Evolutionary conservation across 2,888 invertebrate species (phyloP).

Genomic region (Cephus nigrinus): DNA sequence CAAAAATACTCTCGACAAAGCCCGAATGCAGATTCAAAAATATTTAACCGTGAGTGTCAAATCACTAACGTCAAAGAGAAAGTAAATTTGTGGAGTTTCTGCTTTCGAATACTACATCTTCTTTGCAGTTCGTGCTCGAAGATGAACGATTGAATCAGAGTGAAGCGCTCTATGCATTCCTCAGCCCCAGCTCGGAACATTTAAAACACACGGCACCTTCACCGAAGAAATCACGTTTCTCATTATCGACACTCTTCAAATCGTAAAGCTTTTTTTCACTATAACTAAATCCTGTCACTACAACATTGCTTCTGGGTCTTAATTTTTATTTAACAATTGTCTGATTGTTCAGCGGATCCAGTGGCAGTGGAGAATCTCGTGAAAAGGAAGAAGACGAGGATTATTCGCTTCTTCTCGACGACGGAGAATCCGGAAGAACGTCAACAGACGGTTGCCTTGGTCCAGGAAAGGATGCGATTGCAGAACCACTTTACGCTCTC

Average conservation of each 20-base stretch:
- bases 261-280: slow-evolving; percentile 69
- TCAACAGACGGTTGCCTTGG: slow-evolving; percentile 58
- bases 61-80: not conserved
- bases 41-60: slow-evolving; percentile 80
- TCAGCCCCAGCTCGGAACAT: slow-evolving; percentile 93
- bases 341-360: slow-evolving; percentile 59
- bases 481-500: slow-evolving; percentile 88
- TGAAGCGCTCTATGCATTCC: slow-evolving; percentile 89
- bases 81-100: slow-evolving; percentile 11
- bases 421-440: slow-evolving; percentile 62
- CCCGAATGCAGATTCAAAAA: slow-evolving; percentile 84
- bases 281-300: not conserved
- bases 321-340: slow-evolving; percentile 4
- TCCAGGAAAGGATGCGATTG: slow-evolving; percentile 82
- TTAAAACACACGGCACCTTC: slow-evolving; percentile 81
- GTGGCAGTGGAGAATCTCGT: slow-evolving; percentile 73
- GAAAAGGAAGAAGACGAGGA: slow-evolving; percentile 85
- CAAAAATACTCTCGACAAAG: slow-evolving; percentile 82
- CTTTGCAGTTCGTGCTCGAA: slow-evolving; percentile 81
- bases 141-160: slow-evolving; percentile 89
- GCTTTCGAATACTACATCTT: not conserved
- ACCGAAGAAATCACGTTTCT: slow-evolving; percentile 89
- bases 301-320: no score
- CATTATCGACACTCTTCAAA: slow-evolving; percentile 87
- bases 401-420: slow-evolving; percentile 82